Evolutionary conservation across 2,888 invertebrate species (phyloP).

Genomic region (Podotricha telesiphe): DNA sequence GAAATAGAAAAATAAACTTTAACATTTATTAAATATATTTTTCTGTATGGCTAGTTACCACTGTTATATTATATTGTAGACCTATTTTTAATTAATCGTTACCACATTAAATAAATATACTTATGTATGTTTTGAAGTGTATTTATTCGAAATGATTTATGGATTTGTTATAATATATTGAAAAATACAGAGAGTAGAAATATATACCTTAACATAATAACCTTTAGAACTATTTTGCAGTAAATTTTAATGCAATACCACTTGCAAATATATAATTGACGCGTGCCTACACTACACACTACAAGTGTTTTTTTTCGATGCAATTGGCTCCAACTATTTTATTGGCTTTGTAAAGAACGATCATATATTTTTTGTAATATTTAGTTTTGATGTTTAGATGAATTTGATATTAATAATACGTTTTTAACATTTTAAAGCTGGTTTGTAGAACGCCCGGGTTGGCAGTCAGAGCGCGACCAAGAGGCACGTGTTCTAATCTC

Average conservation of each 20-base stretch:
- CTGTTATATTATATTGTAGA: constrained; percentile 53
- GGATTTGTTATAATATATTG: background rate
- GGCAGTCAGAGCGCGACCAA: no score
- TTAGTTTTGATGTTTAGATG: background rate
- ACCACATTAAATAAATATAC: background rate
- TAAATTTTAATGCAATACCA: constrained; percentile 1
- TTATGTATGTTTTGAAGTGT: background rate
- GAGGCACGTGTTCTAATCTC: no score
- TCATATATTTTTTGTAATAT: constrained; percentile 4
- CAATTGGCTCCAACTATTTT: constrained; percentile 40
- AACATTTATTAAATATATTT: no score
- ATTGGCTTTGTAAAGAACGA: constrained; percentile 6
- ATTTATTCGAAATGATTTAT: background rate
- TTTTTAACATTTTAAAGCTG: no score
- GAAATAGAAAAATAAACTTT: no score
- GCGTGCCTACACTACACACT: constrained; percentile 75
- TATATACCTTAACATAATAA: background rate
- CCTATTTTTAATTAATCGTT: constrained; percentile 41
- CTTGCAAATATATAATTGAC: constrained; percentile 57
- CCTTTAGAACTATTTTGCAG: constrained; percentile 19
- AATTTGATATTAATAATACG: background rate
- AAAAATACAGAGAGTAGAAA: constrained; percentile 11
- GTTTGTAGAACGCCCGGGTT: no score
- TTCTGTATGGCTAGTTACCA: no score
- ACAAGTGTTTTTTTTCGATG: constrained; percentile 70